Conservation (phyloP, 2,113 vertebrate genomes). For the Macrotus californicus region DNA sequence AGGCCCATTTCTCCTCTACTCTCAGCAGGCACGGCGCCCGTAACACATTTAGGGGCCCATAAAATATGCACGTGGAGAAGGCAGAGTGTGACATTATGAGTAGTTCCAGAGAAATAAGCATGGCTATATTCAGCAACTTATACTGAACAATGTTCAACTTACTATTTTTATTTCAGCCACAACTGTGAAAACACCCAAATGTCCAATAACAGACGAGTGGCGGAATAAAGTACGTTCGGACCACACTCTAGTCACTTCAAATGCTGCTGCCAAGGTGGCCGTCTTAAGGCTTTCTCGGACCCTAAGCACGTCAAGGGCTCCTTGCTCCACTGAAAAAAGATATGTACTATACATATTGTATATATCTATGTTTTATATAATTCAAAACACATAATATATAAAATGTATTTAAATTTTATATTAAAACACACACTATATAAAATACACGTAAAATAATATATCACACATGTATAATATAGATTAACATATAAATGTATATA, state of each 20-base stretch:
- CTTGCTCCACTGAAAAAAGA: background rate
- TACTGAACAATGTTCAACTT: background rate
- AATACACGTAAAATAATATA: background rate
- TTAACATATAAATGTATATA: background rate
- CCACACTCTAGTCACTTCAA: background rate
- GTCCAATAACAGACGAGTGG: background rate
- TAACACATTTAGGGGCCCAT: background rate
- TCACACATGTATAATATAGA: background rate
- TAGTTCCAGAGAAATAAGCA: background rate
- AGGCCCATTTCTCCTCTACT: background rate
- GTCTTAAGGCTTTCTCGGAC: background rate
- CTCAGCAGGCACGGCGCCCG: rapidly evolving
- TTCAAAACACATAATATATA: background rate
- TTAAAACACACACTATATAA: background rate
- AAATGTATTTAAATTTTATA: background rate
- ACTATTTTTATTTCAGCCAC: background rate
- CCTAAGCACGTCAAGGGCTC: background rate
- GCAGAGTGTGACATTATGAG: rapidly evolving
- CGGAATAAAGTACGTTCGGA: background rate
- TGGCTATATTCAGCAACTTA: background rate
- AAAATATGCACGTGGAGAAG: background rate
- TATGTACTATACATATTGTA: background rate
- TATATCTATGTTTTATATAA: background rate
- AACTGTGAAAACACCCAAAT: background rate
- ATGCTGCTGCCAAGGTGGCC: background rate